Evolutionary conservation across 2,888 invertebrate species (phyloP).

Genomic region (Sarcophaga subvicina): DNA sequence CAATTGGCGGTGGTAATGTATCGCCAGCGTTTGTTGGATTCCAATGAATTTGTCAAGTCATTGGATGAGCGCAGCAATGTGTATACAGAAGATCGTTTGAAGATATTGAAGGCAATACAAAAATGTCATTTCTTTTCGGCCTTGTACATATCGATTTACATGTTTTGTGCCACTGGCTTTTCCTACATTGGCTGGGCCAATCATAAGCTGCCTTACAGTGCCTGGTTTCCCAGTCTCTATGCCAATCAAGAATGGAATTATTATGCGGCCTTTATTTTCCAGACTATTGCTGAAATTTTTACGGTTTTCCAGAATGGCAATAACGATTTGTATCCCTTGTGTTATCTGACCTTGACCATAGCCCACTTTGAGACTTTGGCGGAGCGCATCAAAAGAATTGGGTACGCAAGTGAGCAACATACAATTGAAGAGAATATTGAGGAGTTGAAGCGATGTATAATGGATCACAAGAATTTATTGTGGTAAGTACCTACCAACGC

Average conservation of each 20-base stretch:
- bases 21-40: slow-evolving; percentile 41
- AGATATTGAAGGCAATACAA: slow-evolving; percentile 62
- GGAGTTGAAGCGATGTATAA: slow-evolving; percentile 71
- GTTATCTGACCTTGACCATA: slow-evolving; percentile 69
- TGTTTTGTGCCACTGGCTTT: slow-evolving; percentile 57
- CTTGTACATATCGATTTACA: slow-evolving; percentile 61
- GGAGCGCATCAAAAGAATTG: slow-evolving; percentile 70
- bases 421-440: slow-evolving; percentile 63
- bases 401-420: slow-evolving; percentile 29
- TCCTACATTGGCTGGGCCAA: slow-evolving; percentile 60
- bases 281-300: slow-evolving; percentile 44
- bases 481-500: slow-evolving; percentile 60
- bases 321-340: slow-evolving; percentile 69
- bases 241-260: slow-evolving; percentile 55
- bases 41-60: slow-evolving; percentile 41
- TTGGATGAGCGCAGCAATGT: slow-evolving; percentile 68
- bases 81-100: slow-evolving; percentile 54
- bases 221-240: slow-evolving; percentile 70
- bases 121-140: slow-evolving; percentile 57
- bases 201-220: slow-evolving; percentile 65
- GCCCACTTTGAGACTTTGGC: slow-evolving; percentile 70
- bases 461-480: slow-evolving; percentile 71
- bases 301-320: slow-evolving; percentile 64
- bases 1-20: slow-evolving; percentile 53
- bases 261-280: slow-evolving; percentile 59